These are phyloP conservation scores for Pygmarrhopalites habei DNA, from an alignment of 1,140 invertebrate species.

Conservation along the genomic window DNA sequence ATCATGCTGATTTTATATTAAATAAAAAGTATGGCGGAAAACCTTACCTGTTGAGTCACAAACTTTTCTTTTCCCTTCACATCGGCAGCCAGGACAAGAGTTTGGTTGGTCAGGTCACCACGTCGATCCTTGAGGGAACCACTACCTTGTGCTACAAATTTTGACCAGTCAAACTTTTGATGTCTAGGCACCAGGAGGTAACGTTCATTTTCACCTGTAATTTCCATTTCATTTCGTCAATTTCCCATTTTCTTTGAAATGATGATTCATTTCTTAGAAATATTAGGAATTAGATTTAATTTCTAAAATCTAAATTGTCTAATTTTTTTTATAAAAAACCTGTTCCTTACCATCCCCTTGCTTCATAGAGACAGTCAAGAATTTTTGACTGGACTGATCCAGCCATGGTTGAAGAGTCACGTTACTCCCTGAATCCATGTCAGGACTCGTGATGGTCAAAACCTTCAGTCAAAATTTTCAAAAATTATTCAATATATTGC, in stretches of 20 bases:
- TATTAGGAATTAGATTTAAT: no score
- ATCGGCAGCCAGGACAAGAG: slow-evolving; percentile 15
- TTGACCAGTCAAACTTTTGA: slow-evolving; percentile 23
- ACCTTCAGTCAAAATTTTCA: slow-evolving; percentile 10
- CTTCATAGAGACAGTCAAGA: slow-evolving; percentile 24
- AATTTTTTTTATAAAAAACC: no score
- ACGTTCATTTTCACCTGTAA: slow-evolving; percentile 8
- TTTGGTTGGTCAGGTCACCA: slow-evolving; percentile 20
- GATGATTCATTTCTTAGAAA: no score
- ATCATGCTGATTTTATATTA: no score
- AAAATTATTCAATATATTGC: neutral
- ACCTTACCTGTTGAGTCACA: slow-evolving; percentile 20
- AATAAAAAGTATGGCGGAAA: no score
- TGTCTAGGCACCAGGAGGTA: slow-evolving; percentile 15
- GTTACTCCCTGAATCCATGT: slow-evolving; percentile 12
- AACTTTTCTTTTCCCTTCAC: neutral
- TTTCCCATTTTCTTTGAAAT: no score
- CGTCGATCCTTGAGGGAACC: slow-evolving; percentile 17
- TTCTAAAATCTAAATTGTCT: no score
- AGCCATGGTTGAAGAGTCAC: slow-evolving; percentile 24
- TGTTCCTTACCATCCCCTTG: neutral
- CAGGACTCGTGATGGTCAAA: slow-evolving; percentile 15
- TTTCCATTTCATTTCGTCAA: no score
- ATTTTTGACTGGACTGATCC: slow-evolving; percentile 27
- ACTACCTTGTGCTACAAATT: slow-evolving; percentile 14